phyloP scores from a whole-genome alignment of 2,113 vertebrate species.

The Donacobius atricapilla region DNA sequence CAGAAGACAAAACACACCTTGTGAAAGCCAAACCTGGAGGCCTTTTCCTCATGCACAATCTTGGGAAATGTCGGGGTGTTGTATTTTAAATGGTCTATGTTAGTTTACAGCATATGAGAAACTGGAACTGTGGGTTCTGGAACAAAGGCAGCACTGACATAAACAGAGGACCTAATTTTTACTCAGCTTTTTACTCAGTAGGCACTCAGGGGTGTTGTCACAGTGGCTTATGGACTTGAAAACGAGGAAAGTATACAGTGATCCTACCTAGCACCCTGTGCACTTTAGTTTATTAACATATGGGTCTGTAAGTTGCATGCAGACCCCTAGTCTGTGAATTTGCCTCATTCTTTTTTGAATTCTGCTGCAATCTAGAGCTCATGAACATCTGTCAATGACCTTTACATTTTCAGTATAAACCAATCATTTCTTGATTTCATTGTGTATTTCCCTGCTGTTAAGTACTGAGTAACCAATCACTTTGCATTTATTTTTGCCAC shows the following conservation, averaged over 20 bases:
- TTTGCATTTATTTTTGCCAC: not conserved
- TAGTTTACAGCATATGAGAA: not conserved
- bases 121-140: not conserved
- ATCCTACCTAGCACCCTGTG: not conserved
- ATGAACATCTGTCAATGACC: not conserved
- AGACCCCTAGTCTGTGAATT: not conserved
- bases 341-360: not conserved
- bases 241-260: not conserved
- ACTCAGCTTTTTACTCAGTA: not conserved
- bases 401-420: not conserved
- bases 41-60: not conserved
- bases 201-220: not conserved
- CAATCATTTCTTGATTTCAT: not conserved
- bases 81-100: not conserved
- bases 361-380: not conserved
- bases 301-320: not conserved
- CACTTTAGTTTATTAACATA: accelerated
- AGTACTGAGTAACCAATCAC: not conserved
- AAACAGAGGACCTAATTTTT: not conserved
- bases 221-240: not conserved
- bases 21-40: not conserved
- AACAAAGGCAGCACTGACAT: not conserved
- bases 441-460: not conserved
- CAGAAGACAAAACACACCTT: not conserved
- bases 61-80: not conserved